Percentiles rank a stretch among this genome's conserved stretches.
Conservation (phyloP, 2,888 invertebrate genomes). For the Diarsia rubi region DNA sequence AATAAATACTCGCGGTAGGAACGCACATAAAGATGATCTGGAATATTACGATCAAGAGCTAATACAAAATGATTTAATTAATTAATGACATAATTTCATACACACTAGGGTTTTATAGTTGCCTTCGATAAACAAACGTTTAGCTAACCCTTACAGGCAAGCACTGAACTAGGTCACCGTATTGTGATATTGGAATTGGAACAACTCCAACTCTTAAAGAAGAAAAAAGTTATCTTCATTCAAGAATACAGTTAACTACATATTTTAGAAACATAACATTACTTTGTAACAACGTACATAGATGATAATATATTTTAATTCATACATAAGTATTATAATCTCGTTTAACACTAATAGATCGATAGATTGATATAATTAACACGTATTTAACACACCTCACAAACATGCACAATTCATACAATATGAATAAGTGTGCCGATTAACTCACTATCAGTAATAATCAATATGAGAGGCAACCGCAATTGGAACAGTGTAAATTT, state of each 20-base stretch:
- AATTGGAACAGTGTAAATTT: not conserved
- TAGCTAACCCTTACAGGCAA: constrained; percentile 17
- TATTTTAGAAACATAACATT: constrained; percentile 47
- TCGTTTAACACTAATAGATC: constrained; percentile 26
- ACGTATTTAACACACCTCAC: constrained; percentile 31
- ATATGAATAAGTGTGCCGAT: constrained; percentile 9
- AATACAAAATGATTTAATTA: constrained; percentile 6
- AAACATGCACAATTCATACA: constrained; percentile 36
- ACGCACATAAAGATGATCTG: not conserved
- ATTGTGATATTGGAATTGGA: constrained; percentile 54
- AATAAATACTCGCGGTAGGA: constrained; percentile 1
- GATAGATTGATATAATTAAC: constrained; percentile 21
- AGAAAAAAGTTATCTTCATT: constrained; percentile 25
- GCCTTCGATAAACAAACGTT: constrained; percentile 12
- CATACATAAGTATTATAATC: constrained; percentile 26
- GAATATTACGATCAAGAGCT: constrained; percentile 5
- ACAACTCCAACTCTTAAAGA: constrained; percentile 48
- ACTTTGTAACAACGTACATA: constrained; percentile 33
- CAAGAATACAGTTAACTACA: constrained; percentile 26
- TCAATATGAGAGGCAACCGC: constrained; percentile 1
- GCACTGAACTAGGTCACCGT: constrained; percentile 43
- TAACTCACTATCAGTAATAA: constrained; percentile 18
- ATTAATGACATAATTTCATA: not conserved
- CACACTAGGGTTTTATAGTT: not conserved
- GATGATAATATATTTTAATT: constrained; percentile 8